Evolutionary conservation across 2,113 vertebrate genomes (phyloP).

Genomic region (Caretta caretta): DNA sequence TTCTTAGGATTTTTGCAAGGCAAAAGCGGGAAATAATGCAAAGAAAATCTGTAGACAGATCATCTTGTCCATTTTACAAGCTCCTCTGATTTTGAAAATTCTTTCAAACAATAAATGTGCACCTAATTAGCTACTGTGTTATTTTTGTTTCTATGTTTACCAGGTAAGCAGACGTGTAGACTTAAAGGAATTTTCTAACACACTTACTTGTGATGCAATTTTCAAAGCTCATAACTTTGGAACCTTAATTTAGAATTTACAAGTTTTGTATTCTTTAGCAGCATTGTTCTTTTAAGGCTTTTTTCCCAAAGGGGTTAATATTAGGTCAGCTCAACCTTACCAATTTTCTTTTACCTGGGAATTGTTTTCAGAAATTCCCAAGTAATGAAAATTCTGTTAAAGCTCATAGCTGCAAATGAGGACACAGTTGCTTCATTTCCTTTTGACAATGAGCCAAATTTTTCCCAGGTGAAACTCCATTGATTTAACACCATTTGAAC

Average conservation of each 20-base stretch:
- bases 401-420: conserved; percentile 75
- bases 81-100: conserved; percentile 43
- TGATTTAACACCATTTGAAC: conserved; percentile 72
- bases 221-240: background rate
- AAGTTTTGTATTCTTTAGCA: background rate
- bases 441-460: conserved; percentile 75
- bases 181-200: conserved; percentile 61
- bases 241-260: background rate
- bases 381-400: conserved; percentile 75
- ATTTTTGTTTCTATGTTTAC: conserved; percentile 22
- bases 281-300: background rate
- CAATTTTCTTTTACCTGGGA: conserved; percentile 69
- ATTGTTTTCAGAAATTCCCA: conserved; percentile 74
- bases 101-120: conserved; percentile 12
- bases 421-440: conserved; percentile 75
- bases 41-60: background rate
- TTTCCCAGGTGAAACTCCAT: conserved; percentile 66
- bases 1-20: background rate
- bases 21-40: background rate
- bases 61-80: conserved; percentile 28
- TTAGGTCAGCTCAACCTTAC: conserved; percentile 42
- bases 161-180: conserved; percentile 54
- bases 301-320: background rate
- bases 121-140: conserved; percentile 26
- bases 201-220: background rate